A percentile compares a stretch with the other conserved stretches of the same genome.
Conservation (phyloP, 2,797 vertebrate species). For the Chromis chromis region DNA sequence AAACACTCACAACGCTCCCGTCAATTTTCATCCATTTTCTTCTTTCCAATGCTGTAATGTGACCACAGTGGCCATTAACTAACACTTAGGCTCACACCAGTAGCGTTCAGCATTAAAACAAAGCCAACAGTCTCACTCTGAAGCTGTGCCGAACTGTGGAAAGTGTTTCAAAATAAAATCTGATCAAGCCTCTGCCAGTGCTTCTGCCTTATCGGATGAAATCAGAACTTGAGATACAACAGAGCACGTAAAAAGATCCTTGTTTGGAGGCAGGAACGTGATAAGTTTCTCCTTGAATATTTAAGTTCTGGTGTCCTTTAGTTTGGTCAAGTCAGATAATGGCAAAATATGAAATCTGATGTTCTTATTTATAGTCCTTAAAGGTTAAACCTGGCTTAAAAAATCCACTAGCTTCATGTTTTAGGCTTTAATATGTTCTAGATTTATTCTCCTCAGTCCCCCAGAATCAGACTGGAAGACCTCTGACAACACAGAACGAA, state of each 20-base stretch:
- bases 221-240: slow-evolving; percentile 20
- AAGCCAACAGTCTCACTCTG: background rate
- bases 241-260: slow-evolving; percentile 21
- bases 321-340: slow-evolving; percentile 1
- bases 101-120: background rate
- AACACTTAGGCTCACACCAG: background rate
- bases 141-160: background rate
- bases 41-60: background rate
- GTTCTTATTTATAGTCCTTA: background rate
- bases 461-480: background rate
- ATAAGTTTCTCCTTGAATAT: slow-evolving; percentile 55
- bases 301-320: slow-evolving; percentile 40
- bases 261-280: slow-evolving; percentile 24
- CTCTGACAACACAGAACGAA: background rate
- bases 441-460: slow-evolving; percentile 2
- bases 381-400: too few relatives aligned
- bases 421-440: background rate
- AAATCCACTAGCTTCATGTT: too few relatives aligned
- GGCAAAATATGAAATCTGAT: background rate
- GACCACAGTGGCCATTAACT: background rate
- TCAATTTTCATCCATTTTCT: background rate
- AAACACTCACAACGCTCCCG: too few relatives aligned
- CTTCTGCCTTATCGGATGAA: slow-evolving; percentile 8
- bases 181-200: background rate
- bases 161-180: background rate